These are phyloP conservation scores for Ochropleura plecta DNA, from an alignment of 2,888 invertebrate species.

Conservation along the genomic window DNA sequence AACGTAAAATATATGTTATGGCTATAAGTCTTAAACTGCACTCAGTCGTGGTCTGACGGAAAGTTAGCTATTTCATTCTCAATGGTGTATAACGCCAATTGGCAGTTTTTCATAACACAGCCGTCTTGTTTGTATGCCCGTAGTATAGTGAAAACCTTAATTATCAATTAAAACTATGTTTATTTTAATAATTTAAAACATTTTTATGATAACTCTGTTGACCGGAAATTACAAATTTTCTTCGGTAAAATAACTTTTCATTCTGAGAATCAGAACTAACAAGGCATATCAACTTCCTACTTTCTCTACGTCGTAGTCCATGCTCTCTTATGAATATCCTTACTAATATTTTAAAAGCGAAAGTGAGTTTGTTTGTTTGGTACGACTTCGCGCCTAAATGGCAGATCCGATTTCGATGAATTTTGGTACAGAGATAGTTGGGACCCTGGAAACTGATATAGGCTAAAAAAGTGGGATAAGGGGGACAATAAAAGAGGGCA, in stretches of 20 bases:
- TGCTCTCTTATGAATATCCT: too few species aligned
- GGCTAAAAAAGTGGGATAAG: too few species aligned
- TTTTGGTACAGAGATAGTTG: too few species aligned
- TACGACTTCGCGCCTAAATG: too few species aligned
- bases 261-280: slow-evolving; percentile 38
- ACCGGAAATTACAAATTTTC: slow-evolving; percentile 64
- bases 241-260: slow-evolving; percentile 71
- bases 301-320: slow-evolving; percentile 28
- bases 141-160: slow-evolving; percentile 12
- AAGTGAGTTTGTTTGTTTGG: too few species aligned
- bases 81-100: slow-evolving; percentile 17
- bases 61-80: slow-evolving; percentile 21
- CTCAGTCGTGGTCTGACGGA: background rate
- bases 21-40: too few species aligned
- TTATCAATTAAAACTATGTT: background rate
- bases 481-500: too few species aligned
- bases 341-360: too few species aligned
- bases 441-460: too few species aligned
- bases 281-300: slow-evolving; percentile 59
- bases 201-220: slow-evolving; percentile 27
- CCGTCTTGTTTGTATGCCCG: slow-evolving; percentile 23
- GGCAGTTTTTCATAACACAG: slow-evolving; percentile 30
- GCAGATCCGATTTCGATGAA: too few species aligned
- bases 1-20: too few species aligned
- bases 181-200: background rate